A percentile compares a stretch with the other conserved stretches of the same genome.
Evolutionary conservation across 2,797 vertebrate species (phyloP).

Genomic region (Enteromius afrohamiltoni): DNA sequence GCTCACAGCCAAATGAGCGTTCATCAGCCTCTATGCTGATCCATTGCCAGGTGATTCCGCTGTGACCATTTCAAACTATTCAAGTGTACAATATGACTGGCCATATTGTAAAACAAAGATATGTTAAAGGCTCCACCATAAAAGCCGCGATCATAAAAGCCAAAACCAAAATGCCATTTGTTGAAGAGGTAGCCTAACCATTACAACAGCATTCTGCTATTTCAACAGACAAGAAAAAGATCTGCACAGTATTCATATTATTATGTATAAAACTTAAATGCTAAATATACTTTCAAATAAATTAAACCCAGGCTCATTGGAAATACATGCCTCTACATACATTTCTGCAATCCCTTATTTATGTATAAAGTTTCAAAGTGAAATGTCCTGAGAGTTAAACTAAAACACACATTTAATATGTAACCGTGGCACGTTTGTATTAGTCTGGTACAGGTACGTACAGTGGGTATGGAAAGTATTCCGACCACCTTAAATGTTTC

Average conservation of each 20-base stretch:
- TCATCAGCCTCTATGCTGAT: constrained; percentile 28
- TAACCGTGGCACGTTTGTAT: no score
- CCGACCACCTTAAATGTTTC: no score
- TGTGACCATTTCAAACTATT: background rate
- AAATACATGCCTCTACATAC: no score
- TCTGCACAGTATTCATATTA: background rate
- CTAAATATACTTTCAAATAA: no score
- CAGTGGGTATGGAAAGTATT: no score
- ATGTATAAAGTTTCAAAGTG: no score
- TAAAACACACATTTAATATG: no score
- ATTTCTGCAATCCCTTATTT: no score
- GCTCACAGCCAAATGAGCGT: constrained; percentile 41
- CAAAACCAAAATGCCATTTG: background rate
- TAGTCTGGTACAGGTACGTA: no score
- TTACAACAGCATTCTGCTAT: background rate
- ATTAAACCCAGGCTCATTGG: no score
- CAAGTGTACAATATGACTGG: background rate
- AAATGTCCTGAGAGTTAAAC: no score
- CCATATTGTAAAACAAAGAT: background rate
- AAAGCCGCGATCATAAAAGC: background rate
- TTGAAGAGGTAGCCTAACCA: background rate
- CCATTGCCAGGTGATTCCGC: constrained; percentile 19
- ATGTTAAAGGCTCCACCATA: background rate
- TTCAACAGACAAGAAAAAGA: background rate
- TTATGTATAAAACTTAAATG: no score